These are phyloP conservation scores for Brachionichthys hirsutus DNA, from an alignment of 2,113 vertebrate genomes.

Conservation along the genomic window DNA sequence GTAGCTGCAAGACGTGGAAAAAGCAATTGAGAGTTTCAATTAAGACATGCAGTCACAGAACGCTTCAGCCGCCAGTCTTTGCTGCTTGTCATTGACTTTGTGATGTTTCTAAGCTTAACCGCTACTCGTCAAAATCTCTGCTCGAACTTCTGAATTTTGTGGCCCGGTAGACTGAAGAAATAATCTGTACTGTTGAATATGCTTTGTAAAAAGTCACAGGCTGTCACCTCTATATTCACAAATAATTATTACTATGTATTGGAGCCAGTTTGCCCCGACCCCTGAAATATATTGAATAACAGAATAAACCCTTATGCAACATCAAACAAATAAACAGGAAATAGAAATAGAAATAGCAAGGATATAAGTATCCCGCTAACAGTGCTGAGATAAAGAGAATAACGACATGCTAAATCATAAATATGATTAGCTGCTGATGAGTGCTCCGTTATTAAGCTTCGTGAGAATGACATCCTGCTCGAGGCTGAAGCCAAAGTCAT, in stretches of 20 bases:
- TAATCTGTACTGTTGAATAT: not conserved
- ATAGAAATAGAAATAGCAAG: not conserved
- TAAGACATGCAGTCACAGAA: constrained; percentile 3
- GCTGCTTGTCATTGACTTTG: not conserved
- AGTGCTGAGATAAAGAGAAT: not conserved
- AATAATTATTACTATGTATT: not conserved
- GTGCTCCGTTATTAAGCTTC: not conserved
- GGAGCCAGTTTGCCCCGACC: not conserved
- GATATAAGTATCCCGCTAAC: not conserved
- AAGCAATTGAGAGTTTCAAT: constrained; percentile 22
- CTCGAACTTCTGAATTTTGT: constrained; percentile 7
- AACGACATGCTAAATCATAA: not conserved
- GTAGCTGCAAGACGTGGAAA: constrained; percentile 15
- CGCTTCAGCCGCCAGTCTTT: not conserved
- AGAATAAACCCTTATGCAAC: not conserved
- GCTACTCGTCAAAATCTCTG: not conserved
- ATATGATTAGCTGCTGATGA: not conserved
- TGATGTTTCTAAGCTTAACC: not conserved
- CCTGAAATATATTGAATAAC: not conserved
- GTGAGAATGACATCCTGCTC: not conserved
- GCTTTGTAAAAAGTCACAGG: not conserved
- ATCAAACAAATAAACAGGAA: not conserved
- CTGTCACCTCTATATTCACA: not conserved
- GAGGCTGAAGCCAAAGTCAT: not conserved
- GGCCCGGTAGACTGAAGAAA: constrained; percentile 1